Base-by-base conservation (phyloP, 2,113 vertebrate genomes). In the Eolophus roseicapilla region DNA sequence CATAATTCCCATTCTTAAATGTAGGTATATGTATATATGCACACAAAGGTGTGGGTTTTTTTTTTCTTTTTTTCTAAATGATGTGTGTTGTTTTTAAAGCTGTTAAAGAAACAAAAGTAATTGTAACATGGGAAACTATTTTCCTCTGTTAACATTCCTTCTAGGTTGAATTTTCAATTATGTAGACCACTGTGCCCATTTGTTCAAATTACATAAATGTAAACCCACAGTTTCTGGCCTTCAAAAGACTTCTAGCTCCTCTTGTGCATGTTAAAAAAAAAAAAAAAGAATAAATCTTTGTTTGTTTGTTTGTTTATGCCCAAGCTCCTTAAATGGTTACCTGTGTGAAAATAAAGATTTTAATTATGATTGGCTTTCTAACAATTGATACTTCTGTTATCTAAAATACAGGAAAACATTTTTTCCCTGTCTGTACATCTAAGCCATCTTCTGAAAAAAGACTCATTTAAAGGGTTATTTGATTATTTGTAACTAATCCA, bases 81-180 rank as follows among this genome's bases (percentile, higher is more conserved):
- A 31, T 87, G 8, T 52, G 7, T 96, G 46, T 53, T 83, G 59
- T 65, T 33, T 95, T 96, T 93, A 93, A 90, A 91, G 50, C 49
- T 81, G 41, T 92, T 88, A 78, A 89, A 96, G 53, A 94, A 97
- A 93, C 21, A 81, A 37, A 70, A 91, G 64, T 91, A 91, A 57
- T 68, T 94, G 62, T 84, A 88, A 67, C n/a, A 64, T 94, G 84
- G 71, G 59, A 74, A 92, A 86, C 25, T 86, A 9, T 67, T 91
- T 76, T 57, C 29, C 19, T 65, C 76, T 73, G 35, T 63, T 90
- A 81, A 37, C 33, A 64, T 57, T 92, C 10, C 29, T 64, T 95
- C 62, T 90, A 67, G 31, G 78, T 81, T 95, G 84, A 83, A 64
- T 92, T 88, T 95, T 89, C 60, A 50, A 16, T 94, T 80, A 78